Conservation (phyloP, 2,797 vertebrate species). For the Anguilla megastoma region DNA sequence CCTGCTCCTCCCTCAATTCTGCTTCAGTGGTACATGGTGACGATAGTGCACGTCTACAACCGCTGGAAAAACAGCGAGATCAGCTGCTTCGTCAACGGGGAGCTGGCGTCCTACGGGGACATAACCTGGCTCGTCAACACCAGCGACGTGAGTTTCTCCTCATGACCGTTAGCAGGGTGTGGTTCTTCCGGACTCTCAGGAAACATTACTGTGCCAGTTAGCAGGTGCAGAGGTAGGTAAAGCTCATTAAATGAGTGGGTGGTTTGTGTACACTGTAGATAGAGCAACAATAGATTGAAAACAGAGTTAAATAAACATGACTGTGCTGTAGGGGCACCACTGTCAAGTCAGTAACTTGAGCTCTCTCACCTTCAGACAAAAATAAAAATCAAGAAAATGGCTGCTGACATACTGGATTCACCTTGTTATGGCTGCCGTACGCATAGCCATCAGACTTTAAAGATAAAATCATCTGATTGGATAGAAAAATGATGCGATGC, state of each 20-base stretch:
- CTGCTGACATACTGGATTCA: background rate
- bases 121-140: conserved; percentile 82
- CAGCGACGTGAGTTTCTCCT: conserved; percentile 72
- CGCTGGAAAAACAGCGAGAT: conserved; percentile 83
- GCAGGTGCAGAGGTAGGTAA: background rate
- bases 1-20: conserved; percentile 30
- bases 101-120: conserved; percentile 78
- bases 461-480: background rate
- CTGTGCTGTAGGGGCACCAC: background rate
- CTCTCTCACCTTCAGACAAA: background rate
- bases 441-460: background rate
- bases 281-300: background rate
- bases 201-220: background rate
- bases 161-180: background rate
- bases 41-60: conserved; percentile 80
- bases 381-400: background rate
- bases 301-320: background rate
- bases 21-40: conserved; percentile 81
- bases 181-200: background rate
- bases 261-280: background rate
- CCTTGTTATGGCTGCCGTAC: background rate
- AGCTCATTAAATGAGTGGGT: background rate
- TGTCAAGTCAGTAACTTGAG: background rate
- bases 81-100: conserved; percentile 79
- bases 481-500: background rate